These are phyloP conservation scores for Montipora cactus DNA, from an alignment of 64 coral and sea anemone genomes.

Conservation along the genomic window DNA sequence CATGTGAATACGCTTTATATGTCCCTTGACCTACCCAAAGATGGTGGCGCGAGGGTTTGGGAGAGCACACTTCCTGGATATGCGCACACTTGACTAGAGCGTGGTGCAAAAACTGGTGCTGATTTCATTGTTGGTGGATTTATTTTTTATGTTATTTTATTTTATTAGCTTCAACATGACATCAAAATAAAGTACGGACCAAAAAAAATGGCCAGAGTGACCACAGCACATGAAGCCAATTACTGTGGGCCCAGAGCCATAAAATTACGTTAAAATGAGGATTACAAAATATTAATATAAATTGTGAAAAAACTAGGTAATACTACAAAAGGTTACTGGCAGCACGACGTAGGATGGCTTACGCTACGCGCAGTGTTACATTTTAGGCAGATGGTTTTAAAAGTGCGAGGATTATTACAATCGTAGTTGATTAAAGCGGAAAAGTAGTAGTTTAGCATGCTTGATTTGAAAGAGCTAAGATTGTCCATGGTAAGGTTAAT, in stretches of 20 bases:
- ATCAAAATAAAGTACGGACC: background rate
- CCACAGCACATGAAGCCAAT: background rate
- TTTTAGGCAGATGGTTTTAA: conserved; percentile 9
- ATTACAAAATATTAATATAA: too few relatives aligned
- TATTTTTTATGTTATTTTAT: background rate
- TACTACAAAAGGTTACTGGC: conserved; percentile 2
- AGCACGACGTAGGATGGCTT: too few relatives aligned
- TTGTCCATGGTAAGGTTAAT: conserved; percentile 10
- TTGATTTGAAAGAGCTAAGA: conserved; percentile 16
- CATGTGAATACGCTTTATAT: too few relatives aligned
- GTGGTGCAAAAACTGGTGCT: too few relatives aligned
- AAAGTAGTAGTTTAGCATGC: background rate
- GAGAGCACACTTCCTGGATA: background rate
- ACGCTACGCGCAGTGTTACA: too few relatives aligned
- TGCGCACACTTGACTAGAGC: background rate
- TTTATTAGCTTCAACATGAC: background rate
- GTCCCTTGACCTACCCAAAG: background rate
- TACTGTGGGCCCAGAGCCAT: too few relatives aligned
- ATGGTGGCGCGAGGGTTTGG: background rate
- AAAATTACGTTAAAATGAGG: too few relatives aligned
- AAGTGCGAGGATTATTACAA: conserved; percentile 6
- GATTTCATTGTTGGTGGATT: too few relatives aligned
- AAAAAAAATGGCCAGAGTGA: background rate
- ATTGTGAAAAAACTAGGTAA: too few relatives aligned
- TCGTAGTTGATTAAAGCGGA: background rate